Conservation (phyloP, 2,797 vertebrate species). For the Botia kubotai region DNA sequence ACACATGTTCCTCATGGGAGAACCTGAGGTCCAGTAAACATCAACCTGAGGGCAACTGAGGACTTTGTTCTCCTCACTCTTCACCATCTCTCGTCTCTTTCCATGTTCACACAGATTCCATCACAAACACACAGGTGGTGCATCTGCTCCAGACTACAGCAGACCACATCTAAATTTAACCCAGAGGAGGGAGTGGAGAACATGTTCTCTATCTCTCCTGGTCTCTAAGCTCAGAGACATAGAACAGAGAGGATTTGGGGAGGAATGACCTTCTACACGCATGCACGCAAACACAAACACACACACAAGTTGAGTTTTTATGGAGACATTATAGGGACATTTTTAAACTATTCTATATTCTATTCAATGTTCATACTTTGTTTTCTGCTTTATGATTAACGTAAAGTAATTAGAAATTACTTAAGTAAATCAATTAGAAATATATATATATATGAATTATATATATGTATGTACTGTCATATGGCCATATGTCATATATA, state of each 20-base stretch:
- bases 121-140: background rate
- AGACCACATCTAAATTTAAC: constrained; percentile 39
- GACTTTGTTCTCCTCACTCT: background rate
- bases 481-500: too few relatives aligned
- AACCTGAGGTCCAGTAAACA: background rate
- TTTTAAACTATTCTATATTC: too few relatives aligned
- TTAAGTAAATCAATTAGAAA: too few relatives aligned
- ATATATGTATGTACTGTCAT: background rate
- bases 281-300: background rate
- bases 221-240: constrained; percentile 7
- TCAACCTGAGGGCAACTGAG: background rate
- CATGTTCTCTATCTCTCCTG: background rate
- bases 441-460: background rate
- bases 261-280: background rate
- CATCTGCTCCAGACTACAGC: constrained; percentile 19
- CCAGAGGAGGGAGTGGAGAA: constrained; percentile 11
- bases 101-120: background rate
- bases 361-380: too few relatives aligned
- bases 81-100: background rate
- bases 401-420: too few relatives aligned
- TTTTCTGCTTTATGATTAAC: too few relatives aligned
- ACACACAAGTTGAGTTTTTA: too few relatives aligned
- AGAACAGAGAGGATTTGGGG: background rate
- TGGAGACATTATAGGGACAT: too few relatives aligned
- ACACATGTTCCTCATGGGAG: constrained; percentile 1